Base-by-base conservation (phyloP, 2,113 vertebrate genomes). In the Megaceryle maxima region DNA sequence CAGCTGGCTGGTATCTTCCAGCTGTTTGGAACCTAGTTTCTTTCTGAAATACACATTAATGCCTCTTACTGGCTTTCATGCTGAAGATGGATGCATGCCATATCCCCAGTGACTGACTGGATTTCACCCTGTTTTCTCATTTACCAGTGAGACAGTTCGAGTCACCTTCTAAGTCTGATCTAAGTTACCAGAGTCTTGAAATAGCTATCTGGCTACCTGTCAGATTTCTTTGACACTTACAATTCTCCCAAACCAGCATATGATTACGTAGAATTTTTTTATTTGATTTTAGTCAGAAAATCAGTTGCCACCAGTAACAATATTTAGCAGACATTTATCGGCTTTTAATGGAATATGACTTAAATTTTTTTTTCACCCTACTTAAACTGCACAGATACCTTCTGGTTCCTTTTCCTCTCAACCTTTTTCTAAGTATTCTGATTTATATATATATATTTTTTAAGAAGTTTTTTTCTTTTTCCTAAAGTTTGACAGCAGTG, bases 21-120 rank as follows among this genome's bases (percentile, higher is more conserved):
- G 77, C 55, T 64, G 2, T 63, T 64, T 91, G 81, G 63, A 90
- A 96, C 64, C n/a, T n/a, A 70, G 11, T 29, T 66, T 94, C 50
- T 69, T 35, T 92, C 56, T 93, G 91, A 95, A 96, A 97, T 86
- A 77, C 46, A 33, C 48, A 78, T 50, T 78, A 92, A 53, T 59
- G 62, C 21, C 73, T 64, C 35, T 84, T 64, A 51, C 2, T 68
- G 64, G 43, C n/a, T 88, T 53, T 67, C 55, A 33, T 7, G 31
- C 55, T 85, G 64, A 70, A 91, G 86, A 64, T 83, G 83, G 78
- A 90, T 51, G 21, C 8, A 29, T 46, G 66, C 53, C 64, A 76
- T 72, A 85, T 31, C 50, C 48, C 25, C 63, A 56, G 21, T 18
- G 33, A 73, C 1, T 67, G 55, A 20, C 77, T 37, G 13, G 6